These are phyloP conservation scores for Pterostichus madidus DNA, from an alignment of 2,888 invertebrate species.

Conservation along the genomic window DNA sequence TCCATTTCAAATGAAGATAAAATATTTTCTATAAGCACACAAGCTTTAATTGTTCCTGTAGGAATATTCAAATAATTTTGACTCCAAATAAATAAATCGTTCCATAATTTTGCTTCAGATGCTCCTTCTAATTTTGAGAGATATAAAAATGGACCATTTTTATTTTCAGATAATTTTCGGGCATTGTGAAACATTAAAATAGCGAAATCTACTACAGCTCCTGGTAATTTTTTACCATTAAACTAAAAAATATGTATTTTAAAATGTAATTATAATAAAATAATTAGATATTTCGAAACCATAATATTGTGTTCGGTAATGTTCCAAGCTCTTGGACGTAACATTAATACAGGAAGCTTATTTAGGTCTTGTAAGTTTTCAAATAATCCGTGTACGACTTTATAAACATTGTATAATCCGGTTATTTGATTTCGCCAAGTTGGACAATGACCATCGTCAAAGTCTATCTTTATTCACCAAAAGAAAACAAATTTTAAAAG, in stretches of 20 bases:
- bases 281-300: slow-evolving; percentile 72
- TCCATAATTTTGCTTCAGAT: slow-evolving; percentile 84
- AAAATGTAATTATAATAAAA: neutral
- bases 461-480: slow-evolving; percentile 80
- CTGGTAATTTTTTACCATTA: slow-evolving; percentile 81
- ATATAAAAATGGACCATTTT: slow-evolving; percentile 85
- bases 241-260: slow-evolving; percentile 75
- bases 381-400: slow-evolving; percentile 79
- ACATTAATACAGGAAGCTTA: slow-evolving; percentile 82
- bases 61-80: slow-evolving; percentile 80
- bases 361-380: slow-evolving; percentile 79
- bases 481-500: neutral
- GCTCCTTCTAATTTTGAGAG: slow-evolving; percentile 85
- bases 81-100: slow-evolving; percentile 84
- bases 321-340: slow-evolving; percentile 87
- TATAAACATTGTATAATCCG: slow-evolving; percentile 82
- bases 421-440: slow-evolving; percentile 85
- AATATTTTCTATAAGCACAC: slow-evolving; percentile 86
- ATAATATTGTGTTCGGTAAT: slow-evolving; percentile 84
- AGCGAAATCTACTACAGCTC: slow-evolving; percentile 85
- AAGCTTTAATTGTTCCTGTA: slow-evolving; percentile 83
- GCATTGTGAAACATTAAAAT: slow-evolving; percentile 84
- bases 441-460: slow-evolving; percentile 87
- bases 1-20: slow-evolving; percentile 85
- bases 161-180: slow-evolving; percentile 78